phyloP scores from a whole-genome alignment of 2,797 vertebrate species.

The Onychomys torridus region DNA sequence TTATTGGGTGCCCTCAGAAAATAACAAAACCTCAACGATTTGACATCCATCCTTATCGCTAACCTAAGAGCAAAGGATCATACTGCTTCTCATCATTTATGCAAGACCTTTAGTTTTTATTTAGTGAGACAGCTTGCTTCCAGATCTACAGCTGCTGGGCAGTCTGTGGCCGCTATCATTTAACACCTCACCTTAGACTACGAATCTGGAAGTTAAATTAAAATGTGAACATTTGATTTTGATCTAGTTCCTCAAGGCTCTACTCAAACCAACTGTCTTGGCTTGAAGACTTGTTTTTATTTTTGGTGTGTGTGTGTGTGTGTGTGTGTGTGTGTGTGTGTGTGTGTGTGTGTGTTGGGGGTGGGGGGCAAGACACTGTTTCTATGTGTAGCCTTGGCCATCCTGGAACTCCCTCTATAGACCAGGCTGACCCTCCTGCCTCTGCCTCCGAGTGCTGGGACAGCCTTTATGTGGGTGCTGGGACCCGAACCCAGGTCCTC shows the following conservation, averaged over 20 bases:
- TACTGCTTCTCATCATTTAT: not conserved
- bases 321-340: not conserved
- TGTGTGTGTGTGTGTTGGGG: not conserved
- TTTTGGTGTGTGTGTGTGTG: not conserved
- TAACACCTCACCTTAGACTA: not conserved
- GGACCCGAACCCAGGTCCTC: not conserved
- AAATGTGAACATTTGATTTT: conserved; percentile 36
- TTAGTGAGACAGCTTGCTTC: not conserved
- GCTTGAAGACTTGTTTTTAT: conserved; percentile 9
- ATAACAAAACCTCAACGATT: not conserved
- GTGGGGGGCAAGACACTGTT: not conserved
- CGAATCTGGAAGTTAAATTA: conserved; percentile 28
- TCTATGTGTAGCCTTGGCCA: not conserved
- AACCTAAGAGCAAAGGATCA: conserved; percentile 14
- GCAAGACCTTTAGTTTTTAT: not conserved
- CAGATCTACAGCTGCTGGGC: not conserved
- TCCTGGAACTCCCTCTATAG: not conserved
- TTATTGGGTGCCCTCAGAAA: not conserved
- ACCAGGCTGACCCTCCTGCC: not conserved
- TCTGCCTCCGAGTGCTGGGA: not conserved
- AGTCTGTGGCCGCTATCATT: not conserved
- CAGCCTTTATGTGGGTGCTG: not conserved
- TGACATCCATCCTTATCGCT: not conserved
- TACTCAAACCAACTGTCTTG: not conserved
- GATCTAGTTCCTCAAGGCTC: not conserved